Percentiles rank a stretch among this genome's conserved stretches.
Evolutionary conservation across 2,113 vertebrate species (phyloP).

Genomic region (Chamaea fasciata): DNA sequence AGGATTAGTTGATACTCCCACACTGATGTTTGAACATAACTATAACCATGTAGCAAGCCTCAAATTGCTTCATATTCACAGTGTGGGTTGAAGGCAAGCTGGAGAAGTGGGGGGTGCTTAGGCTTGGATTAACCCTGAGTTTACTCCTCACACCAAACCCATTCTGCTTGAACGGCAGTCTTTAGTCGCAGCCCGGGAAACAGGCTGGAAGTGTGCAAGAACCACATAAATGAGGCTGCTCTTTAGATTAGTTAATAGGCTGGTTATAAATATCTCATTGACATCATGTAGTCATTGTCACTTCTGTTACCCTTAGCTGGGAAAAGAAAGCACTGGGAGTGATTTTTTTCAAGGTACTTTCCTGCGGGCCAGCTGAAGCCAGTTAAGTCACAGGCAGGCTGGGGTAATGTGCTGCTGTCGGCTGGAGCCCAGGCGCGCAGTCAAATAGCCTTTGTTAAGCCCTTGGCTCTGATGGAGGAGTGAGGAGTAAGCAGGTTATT

Average conservation of each 20-base stretch:
- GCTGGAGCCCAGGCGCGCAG: background rate
- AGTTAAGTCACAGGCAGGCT: background rate
- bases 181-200: background rate
- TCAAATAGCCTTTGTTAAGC: slow-evolving; percentile 36
- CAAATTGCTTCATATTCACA: background rate
- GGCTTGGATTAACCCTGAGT: background rate
- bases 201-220: background rate
- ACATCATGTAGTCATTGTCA: background rate
- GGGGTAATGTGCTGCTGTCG: background rate
- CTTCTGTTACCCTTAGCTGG: background rate
- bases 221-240: background rate
- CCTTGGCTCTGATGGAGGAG: background rate
- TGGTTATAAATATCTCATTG: slow-evolving; percentile 8
- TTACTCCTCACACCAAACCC: background rate
- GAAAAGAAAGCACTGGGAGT: background rate
- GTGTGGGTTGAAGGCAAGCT: background rate
- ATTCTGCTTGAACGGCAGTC: background rate
- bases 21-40: background rate
- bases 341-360: background rate
- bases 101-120: background rate
- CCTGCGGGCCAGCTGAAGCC: background rate
- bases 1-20: background rate
- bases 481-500: slow-evolving; percentile 27
- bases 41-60: background rate
- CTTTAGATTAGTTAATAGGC: background rate